Base-by-base conservation (phyloP, 2,888 invertebrate species). In the Nephrocerus scutellatus region DNA sequence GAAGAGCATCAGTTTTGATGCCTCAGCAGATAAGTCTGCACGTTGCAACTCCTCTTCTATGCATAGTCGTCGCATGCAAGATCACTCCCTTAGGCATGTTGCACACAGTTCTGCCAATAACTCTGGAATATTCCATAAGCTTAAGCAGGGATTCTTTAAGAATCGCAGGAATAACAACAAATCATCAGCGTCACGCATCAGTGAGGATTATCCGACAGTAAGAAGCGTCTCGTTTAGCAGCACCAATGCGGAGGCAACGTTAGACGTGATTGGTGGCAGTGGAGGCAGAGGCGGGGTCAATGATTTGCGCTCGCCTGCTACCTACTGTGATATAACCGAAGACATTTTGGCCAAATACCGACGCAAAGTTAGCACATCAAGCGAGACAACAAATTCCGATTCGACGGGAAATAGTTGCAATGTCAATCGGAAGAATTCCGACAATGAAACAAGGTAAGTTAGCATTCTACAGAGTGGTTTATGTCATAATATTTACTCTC, bases 291-390 rank as follows among this genome's bases (percentile, higher is more conserved):
- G 36, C 14, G n/a, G n/a, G n/a, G 37, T 39, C 20, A 37, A 41
- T 25, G 41, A 45, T 25, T 41, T 39, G 8, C 34, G 36, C 23
- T 29, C 39, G 10, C 46, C 29, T 22, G 36, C 43, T 9, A 44
- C 49, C 1, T 63, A 71, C 52, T 66, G 66, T 58, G 91, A 91
- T 70, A 80, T 80, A 22, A 82, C 86, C 0, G 93, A 95, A 57
- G 92, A 95, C 59, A 96, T 96, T 59, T 74, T 96, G 50, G 95
- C 90, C 26, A 96, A 95, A 69, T 96, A 96, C 70, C 75, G 93
- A 50, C 79, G 82, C 62, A 73, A 77, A 39, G 74, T 77, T 45
- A 72, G 69, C 13, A 73, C 73, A 36, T 73, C 73, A 21, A 74
- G 73, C 49, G 72, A 72, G 39, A 72, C 73, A 4, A 68, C 67